phyloP scores from a whole-genome alignment of 2,797 vertebrate species.

The Protosalanx chinensis region DNA sequence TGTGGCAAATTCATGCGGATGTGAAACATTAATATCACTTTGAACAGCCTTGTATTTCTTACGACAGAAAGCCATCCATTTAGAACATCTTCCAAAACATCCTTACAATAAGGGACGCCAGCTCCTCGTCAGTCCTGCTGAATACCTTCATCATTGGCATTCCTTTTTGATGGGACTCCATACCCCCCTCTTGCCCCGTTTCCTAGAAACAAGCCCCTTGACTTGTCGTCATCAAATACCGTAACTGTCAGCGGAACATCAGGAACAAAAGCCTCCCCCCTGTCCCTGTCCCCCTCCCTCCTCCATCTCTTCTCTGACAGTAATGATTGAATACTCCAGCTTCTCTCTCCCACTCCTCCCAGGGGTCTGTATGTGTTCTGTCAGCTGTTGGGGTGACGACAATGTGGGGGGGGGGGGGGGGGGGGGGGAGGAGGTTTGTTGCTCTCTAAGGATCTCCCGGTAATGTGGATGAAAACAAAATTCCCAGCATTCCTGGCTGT shows the following conservation, averaged over 20 bases:
- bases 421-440: constrained; percentile 1
- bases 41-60: neutral
- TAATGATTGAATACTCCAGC: constrained; percentile 23
- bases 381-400: neutral
- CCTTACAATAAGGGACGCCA: neutral
- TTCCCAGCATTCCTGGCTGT: constrained; percentile 67
- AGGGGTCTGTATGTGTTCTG: constrained; percentile 12
- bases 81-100: neutral
- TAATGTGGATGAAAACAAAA: constrained; percentile 52
- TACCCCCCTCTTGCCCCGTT: neutral
- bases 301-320: constrained; percentile 14
- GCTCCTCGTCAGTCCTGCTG: neutral
- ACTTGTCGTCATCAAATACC: constrained; percentile 10
- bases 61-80: neutral
- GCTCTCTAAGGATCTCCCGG: constrained; percentile 27
- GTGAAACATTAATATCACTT: constrained; percentile 2
- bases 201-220: neutral
- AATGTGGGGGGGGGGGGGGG: neutral
- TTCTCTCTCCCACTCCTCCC: neutral
- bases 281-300: too few relatives aligned
- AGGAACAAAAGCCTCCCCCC: neutral
- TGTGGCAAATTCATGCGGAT: neutral
- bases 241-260: neutral
- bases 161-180: constrained; percentile 3
- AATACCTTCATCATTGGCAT: constrained; percentile 12